Evolutionary conservation across 1,140 invertebrate species (phyloP).

Genomic region (Goniozus legneri): DNA sequence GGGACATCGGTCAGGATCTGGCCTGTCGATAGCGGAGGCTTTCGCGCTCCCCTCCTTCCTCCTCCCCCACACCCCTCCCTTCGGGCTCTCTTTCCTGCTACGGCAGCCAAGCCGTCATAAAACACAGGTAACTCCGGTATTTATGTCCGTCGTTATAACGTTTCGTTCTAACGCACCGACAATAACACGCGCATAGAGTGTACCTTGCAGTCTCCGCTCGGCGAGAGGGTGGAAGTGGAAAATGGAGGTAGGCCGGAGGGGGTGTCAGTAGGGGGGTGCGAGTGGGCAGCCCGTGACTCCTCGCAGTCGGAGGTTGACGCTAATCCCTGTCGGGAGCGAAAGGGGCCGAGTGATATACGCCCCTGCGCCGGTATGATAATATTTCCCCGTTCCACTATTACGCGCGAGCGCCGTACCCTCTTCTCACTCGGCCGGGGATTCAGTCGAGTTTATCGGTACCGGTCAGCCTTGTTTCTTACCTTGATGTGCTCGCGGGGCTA

Average conservation of each 20-base stretch:
- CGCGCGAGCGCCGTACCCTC: constrained; percentile 7
- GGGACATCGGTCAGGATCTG: constrained; percentile 51
- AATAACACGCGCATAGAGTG: not conserved
- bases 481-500: no score
- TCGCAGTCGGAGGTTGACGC: constrained; percentile 46
- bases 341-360: constrained; percentile 49
- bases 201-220: not conserved
- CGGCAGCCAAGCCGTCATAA: constrained; percentile 41
- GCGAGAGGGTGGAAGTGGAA: not conserved
- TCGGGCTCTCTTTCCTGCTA: constrained; percentile 18
- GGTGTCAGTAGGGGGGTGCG: constrained; percentile 4
- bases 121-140: constrained; percentile 53
- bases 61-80: constrained; percentile 7
- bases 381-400: constrained; percentile 22
- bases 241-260: not conserved
- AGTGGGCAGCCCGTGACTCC: constrained; percentile 31
- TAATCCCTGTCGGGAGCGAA: constrained; percentile 47
- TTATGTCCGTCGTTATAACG: constrained; percentile 42
- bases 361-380: constrained; percentile 50
- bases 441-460: not conserved
- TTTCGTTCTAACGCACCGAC: not conserved
- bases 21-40: constrained; percentile 41
- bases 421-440: constrained; percentile 13
- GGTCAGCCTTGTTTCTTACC: not conserved
- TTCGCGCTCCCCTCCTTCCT: constrained; percentile 21